Conservation (phyloP, 2,113 vertebrate species). For the Piprites chloris region DNA sequence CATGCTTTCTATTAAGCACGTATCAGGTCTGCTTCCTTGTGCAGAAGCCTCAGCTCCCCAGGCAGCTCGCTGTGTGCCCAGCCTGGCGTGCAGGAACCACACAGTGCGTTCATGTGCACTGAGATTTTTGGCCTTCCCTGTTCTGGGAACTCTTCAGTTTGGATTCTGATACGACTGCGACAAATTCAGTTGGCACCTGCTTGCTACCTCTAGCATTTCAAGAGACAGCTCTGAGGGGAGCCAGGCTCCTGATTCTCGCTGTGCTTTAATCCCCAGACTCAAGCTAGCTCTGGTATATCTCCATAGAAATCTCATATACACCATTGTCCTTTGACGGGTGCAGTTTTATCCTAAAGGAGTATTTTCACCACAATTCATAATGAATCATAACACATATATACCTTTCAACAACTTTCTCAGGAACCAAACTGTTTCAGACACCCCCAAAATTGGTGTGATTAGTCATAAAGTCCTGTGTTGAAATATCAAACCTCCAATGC, state of each 20-base stretch:
- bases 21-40: neutral
- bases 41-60: neutral
- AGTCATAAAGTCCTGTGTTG: neutral
- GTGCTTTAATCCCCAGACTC: neutral
- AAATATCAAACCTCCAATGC: neutral
- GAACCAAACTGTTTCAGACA: neutral
- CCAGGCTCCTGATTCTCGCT: neutral
- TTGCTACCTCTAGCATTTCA: neutral
- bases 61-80: neutral
- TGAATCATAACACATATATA: neutral
- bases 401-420: neutral
- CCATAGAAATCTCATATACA: neutral
- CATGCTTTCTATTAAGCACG: neutral
- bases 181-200: neutral
- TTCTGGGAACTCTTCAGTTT: neutral
- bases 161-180: neutral
- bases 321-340: neutral
- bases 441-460: neutral
- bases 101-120: accelerated
- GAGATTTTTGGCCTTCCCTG: neutral
- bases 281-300: neutral
- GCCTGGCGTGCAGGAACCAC: neutral
- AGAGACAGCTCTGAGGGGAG: neutral
- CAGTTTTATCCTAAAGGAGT: neutral
- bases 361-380: neutral